A percentile compares a stretch with the other conserved stretches of the same genome.
phyloP scores from a whole-genome alignment of 2,888 invertebrate species.

The Artemia sinica region DNA sequence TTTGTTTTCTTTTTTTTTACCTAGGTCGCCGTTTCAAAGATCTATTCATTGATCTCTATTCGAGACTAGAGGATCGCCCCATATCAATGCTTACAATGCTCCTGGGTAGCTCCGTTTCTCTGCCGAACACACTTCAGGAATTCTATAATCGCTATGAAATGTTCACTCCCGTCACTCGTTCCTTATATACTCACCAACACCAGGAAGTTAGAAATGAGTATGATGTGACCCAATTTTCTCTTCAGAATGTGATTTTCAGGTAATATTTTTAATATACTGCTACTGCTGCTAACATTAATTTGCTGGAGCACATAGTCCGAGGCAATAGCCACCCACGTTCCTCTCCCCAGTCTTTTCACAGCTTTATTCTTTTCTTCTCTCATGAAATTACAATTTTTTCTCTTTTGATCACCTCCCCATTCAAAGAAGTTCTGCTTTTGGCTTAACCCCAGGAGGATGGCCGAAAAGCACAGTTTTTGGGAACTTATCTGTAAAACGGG shows the following conservation, averaged over 20 bases:
- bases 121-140: not conserved
- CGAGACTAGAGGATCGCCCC: not conserved
- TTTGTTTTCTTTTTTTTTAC: not conserved
- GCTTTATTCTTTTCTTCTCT: no score
- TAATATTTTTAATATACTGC: not conserved
- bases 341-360: no score
- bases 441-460: no score
- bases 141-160: not conserved
- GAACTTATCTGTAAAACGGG: no score
- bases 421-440: no score
- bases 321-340: not conserved
- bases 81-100: slow-evolving; percentile 2
- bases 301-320: not conserved
- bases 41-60: not conserved
- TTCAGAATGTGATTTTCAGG: not conserved
- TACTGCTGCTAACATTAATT: not conserved
- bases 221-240: not conserved
- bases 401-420: no score
- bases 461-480: no score
- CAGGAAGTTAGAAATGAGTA: not conserved
- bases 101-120: not conserved
- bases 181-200: not conserved
- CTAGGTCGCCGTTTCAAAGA: not conserved
- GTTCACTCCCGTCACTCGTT: not conserved
- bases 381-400: no score